Percentiles rank a stretch among this genome's conserved stretches.
Conservation (phyloP, 2,888 invertebrate genomes). For the Anodontia alba region DNA sequence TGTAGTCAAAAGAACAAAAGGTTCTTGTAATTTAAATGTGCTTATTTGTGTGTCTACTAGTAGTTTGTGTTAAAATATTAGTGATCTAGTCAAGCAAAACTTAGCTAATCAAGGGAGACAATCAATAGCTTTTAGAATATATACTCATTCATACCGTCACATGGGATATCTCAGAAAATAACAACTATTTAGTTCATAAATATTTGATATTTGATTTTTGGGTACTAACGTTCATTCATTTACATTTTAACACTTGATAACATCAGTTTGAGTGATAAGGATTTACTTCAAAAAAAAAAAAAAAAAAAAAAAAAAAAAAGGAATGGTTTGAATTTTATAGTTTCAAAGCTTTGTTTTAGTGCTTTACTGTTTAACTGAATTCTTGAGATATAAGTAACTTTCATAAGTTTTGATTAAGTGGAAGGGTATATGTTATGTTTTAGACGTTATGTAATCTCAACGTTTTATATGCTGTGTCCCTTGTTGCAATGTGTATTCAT, state of each 20-base stretch:
- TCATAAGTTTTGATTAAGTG: background rate
- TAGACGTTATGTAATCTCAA: background rate
- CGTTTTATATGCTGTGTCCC: too few species aligned
- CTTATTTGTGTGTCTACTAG: too few species aligned
- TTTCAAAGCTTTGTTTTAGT: background rate
- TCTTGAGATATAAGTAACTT: background rate
- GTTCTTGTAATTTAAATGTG: background rate
- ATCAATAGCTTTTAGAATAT: too few species aligned
- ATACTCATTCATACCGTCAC: too few species aligned
- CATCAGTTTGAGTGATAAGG: too few species aligned
- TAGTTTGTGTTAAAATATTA: too few species aligned
- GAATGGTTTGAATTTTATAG: background rate
- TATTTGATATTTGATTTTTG: background rate
- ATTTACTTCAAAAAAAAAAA: too few species aligned
- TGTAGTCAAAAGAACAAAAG: slow-evolving; percentile 12
- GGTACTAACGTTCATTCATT: background rate
- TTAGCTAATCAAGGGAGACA: too few species aligned
- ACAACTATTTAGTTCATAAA: background rate
- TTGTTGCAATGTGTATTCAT: too few species aligned
- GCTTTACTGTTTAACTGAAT: background rate
- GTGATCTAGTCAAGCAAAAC: too few species aligned
- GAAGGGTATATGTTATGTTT: slow-evolving; percentile 5
- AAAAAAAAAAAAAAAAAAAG: too few species aligned
- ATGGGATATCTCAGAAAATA: background rate
- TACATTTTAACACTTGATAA: background rate